phyloP scores from a whole-genome alignment of 2,797 vertebrate species.

The Chelidonichthys spinosus region DNA sequence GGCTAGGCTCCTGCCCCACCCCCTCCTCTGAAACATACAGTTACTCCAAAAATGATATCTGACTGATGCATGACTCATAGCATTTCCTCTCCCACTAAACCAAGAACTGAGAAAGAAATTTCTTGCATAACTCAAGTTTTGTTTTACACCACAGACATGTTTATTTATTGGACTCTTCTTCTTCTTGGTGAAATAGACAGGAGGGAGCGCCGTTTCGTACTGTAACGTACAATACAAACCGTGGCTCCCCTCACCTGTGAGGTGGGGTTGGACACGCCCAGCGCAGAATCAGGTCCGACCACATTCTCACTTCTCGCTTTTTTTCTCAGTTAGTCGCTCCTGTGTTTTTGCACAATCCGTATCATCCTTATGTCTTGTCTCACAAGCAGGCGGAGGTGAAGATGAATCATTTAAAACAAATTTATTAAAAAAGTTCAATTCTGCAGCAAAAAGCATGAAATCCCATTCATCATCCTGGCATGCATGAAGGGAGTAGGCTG shows the following conservation, averaged over 20 bases:
- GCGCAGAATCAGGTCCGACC: constrained; percentile 68
- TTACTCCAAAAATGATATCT: constrained; percentile 28
- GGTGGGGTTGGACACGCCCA: constrained; percentile 59
- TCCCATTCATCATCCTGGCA: too few relatives aligned
- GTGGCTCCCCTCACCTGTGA: constrained; percentile 43
- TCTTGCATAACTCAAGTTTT: constrained; percentile 36
- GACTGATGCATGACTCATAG: constrained; percentile 57
- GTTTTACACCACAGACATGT: constrained; percentile 18
- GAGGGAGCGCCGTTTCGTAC: constrained; percentile 36
- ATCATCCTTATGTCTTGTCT: constrained; percentile 4
- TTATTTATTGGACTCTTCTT: too few relatives aligned
- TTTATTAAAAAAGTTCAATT: not conserved
- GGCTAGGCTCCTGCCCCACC: constrained; percentile 21
- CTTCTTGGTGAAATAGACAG: not conserved
- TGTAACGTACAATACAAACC: constrained; percentile 5
- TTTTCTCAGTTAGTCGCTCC: constrained; percentile 5
- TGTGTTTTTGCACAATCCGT: not conserved
- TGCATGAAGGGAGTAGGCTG: not conserved
- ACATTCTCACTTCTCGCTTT: constrained; percentile 58
- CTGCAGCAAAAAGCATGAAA: not conserved
- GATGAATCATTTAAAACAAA: not conserved
- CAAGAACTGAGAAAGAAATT: constrained; percentile 16
- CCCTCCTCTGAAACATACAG: not conserved
- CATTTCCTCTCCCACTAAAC: constrained; percentile 51
- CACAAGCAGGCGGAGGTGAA: not conserved